Percentiles rank a stretch among this genome's conserved stretches.
phyloP scores from a whole-genome alignment of 2,113 vertebrate species.

The Oreotrochilus melanogaster region DNA sequence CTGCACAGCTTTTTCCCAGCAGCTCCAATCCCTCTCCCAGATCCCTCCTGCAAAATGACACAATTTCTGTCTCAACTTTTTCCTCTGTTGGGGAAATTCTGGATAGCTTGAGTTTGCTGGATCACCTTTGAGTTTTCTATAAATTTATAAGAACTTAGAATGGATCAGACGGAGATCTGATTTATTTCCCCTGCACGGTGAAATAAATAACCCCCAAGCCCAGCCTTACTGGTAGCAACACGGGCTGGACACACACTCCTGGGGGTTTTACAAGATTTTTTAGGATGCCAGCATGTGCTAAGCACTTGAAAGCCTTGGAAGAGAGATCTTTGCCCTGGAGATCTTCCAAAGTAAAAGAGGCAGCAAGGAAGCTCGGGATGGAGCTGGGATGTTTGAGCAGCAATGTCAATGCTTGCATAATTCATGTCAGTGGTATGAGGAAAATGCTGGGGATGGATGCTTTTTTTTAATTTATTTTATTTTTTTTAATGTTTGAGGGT shows the following conservation, averaged over 20 bases:
- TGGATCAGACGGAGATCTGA: background rate
- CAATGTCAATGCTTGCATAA: background rate
- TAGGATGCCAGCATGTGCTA: background rate
- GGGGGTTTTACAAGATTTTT: background rate
- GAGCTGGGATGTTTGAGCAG: background rate
- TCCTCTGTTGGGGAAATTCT: background rate
- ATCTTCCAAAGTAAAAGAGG: background rate
- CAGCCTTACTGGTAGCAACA: background rate
- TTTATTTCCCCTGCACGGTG: rapidly evolving
- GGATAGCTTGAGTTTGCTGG: background rate
- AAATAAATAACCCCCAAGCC: background rate
- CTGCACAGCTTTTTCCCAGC: conserved; percentile 11
- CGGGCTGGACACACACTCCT: background rate
- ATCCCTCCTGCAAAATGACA: background rate
- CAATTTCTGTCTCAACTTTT: background rate
- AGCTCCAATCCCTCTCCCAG: rapidly evolving
- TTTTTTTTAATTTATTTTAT: no score
- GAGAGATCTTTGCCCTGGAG: background rate
- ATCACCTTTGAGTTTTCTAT: background rate
- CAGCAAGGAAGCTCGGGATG: background rate
- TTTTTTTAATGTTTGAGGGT: background rate
- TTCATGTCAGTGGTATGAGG: background rate
- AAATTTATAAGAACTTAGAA: background rate
- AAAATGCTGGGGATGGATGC: background rate
- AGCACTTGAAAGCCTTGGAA: background rate